These are phyloP conservation scores for Synanthedon andrenaeformis DNA, from an alignment of 2,888 invertebrate genomes.

Conservation along the genomic window DNA sequence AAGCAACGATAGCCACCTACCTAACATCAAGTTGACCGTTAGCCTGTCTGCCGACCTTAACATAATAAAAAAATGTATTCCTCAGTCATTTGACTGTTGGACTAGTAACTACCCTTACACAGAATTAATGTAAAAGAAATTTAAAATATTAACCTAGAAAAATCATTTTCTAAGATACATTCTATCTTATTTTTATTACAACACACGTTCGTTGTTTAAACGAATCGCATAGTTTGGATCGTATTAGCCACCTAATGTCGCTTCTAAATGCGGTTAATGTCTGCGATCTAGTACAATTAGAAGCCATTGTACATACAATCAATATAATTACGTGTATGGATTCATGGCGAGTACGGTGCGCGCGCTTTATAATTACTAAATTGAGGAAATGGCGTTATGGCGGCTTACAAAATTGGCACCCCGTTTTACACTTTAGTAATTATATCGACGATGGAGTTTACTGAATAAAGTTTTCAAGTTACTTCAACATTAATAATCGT, in stretches of 20 bases:
- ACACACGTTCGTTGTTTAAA: no score
- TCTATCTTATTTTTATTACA: no score
- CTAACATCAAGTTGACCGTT: no score
- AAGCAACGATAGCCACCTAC: no score
- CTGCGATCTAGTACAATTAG: background rate
- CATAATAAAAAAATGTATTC: no score
- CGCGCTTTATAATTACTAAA: background rate
- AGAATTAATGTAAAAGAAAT: no score
- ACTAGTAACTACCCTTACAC: no score
- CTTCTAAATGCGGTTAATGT: background rate
- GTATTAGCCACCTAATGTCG: background rate
- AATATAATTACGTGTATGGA: background rate
- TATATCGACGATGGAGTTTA: constrained; percentile 48
- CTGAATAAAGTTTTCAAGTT: constrained; percentile 30
- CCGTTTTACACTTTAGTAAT: constrained; percentile 51
- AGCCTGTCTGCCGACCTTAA: no score
- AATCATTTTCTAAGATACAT: no score
- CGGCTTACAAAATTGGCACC: constrained; percentile 26
- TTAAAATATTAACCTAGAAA: no score
- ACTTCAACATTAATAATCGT: constrained; percentile 6
- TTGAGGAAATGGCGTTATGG: background rate
- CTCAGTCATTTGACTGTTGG: no score
- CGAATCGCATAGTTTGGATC: no score
- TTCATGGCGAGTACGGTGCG: background rate
- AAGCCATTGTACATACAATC: background rate